phyloP scores from a whole-genome alignment of 2,113 vertebrate genomes.

The Emydura subglobosa region DNA sequence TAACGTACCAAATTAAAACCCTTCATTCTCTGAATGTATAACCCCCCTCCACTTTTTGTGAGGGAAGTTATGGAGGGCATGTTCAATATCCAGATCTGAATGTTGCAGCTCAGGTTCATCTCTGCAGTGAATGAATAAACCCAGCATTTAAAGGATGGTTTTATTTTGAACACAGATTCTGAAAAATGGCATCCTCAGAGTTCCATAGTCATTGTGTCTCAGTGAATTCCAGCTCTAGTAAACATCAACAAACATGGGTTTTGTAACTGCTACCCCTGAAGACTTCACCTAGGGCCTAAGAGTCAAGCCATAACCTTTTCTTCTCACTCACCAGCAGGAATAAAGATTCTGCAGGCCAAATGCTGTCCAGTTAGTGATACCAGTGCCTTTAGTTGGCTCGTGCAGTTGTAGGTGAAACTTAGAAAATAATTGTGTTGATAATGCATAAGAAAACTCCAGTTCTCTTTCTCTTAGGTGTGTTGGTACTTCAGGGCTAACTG shows the following conservation, averaged over 20 bases:
- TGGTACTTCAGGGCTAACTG: not conserved
- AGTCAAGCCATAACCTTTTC: fast-evolving
- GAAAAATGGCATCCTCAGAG: not conserved
- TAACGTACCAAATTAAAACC: not conserved
- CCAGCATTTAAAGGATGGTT: not conserved
- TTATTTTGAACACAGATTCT: not conserved
- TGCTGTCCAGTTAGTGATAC: not conserved
- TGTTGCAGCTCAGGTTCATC: not conserved
- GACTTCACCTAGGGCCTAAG: not conserved
- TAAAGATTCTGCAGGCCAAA: not conserved
- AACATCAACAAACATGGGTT: not conserved
- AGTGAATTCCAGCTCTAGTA: not conserved
- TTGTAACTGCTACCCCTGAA: not conserved
- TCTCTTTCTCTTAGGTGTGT: not conserved
- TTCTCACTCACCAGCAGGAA: not conserved
- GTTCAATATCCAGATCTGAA: not conserved
- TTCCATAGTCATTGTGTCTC: not conserved
- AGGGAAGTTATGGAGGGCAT: not conserved
- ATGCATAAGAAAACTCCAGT: fast-evolving
- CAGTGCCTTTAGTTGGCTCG: not conserved
- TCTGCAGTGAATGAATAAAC: not conserved
- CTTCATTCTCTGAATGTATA: not conserved
- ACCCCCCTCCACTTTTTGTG: not conserved
- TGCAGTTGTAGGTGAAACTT: not conserved
- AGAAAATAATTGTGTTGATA: not conserved